These are phyloP conservation scores for Cyanocitta stelleri DNA, from an alignment of 2,113 vertebrate genomes.

Conservation along the genomic window DNA sequence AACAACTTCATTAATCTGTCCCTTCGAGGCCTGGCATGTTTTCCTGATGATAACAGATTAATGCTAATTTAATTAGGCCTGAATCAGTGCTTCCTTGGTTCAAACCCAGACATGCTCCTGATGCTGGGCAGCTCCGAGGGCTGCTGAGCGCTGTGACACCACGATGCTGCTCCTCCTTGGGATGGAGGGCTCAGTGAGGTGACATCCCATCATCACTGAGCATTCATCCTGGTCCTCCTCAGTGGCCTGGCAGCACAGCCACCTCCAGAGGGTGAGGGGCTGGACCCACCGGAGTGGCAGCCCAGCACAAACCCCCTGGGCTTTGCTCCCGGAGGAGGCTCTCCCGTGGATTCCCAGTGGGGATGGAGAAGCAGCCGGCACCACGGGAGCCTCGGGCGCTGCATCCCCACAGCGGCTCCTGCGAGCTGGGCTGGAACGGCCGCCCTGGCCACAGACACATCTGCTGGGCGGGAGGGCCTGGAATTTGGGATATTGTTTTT, in stretches of 20 bases:
- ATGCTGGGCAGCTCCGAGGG: background rate
- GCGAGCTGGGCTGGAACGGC: background rate
- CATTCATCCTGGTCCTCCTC: fast-evolving
- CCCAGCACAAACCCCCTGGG: fast-evolving
- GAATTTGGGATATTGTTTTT: constrained; percentile 63
- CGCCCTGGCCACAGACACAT: constrained; percentile 37
- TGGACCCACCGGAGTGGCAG: fast-evolving
- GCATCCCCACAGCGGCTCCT: background rate
- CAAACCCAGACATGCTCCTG: background rate
- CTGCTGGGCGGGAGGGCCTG: constrained; percentile 54
- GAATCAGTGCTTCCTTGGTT: background rate
- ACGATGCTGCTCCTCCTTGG: fast-evolving
- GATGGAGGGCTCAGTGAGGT: background rate
- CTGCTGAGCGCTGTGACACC: background rate
- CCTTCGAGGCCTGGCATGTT: background rate
- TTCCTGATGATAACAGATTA: background rate
- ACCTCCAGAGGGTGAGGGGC: fast-evolving
- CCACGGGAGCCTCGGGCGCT: background rate
- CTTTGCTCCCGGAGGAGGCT: background rate
- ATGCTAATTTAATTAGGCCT: background rate
- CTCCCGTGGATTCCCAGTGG: fast-evolving
- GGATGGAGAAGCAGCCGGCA: background rate
- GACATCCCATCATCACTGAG: background rate
- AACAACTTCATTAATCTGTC: background rate
- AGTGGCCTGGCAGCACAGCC: background rate